Evolutionary conservation across 2,113 vertebrate genomes (phyloP), one percentile per base, ranked within the genome.

Genomic region (Naja naja): DNA sequence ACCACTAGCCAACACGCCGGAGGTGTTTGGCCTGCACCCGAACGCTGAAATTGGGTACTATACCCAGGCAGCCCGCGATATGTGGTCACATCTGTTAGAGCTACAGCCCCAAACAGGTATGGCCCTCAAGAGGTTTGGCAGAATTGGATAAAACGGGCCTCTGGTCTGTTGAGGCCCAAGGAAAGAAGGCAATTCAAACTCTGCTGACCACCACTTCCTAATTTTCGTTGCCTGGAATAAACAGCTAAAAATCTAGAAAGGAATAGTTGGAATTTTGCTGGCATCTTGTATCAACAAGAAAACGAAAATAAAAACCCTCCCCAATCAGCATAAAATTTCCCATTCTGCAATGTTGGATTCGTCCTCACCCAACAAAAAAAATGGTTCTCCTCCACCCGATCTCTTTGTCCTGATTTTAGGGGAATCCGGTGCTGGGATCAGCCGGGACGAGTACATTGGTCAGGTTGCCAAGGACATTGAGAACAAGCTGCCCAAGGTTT

Each of bases 1-100:
- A 45, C 99, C 99, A 0, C 97, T 99, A 0, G 97, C 98, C 34
- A 99, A 99, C 94, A 98, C 97, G 0, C 98, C 99, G 0, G 99
- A 99, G 93, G 99, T 99, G 0, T 95, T 99, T 47, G 99, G 99
- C 0, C 98, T 99, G 4, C 99, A 99, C 14, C 94, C 99, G 27
- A 99, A 99, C 0, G 99, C 99, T 0, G 99, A 99, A 97, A 99
- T 99, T 1, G 99, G 98, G 0, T 99, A 99, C 87, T 99, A 99
- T 60, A 99, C 97, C 0, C 98, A 98, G 52, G 98, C 99, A 0
- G 98, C 98, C 10, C 98, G 98, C 0, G 98, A 98, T 92, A 98
- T 99, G 96, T 99, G 99, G 98, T 30, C 90, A 4, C 98, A 99
- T 60, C 98, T 99, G 0, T 98, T 99, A 34, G 98, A 99, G 93